These are phyloP conservation scores for Sarcophaga subvicina DNA, from an alignment of 2,888 invertebrate genomes.

Conservation along the genomic window DNA sequence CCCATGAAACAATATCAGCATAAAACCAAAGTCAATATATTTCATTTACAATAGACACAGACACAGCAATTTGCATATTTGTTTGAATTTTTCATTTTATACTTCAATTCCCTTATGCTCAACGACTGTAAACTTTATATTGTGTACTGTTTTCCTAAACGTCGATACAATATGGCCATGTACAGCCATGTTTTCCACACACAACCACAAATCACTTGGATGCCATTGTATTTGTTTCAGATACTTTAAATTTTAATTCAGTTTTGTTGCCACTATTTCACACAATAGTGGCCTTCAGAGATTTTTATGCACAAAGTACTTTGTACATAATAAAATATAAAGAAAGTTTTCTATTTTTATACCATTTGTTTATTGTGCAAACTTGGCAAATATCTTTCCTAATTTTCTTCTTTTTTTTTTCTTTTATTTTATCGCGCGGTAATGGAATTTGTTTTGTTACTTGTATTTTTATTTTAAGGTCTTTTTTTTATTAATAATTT, in stretches of 20 bases:
- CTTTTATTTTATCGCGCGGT: not conserved
- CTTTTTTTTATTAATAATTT: not conserved
- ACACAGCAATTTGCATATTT: constrained; percentile 45
- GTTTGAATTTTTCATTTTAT: constrained; percentile 27
- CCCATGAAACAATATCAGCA: not conserved
- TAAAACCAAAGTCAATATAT: constrained; percentile 20
- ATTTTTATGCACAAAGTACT: not conserved
- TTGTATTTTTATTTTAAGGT: not conserved
- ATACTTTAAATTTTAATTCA: not conserved
- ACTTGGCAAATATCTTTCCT: not conserved
- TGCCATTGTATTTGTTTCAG: constrained; percentile 18
- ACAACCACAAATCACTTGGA: constrained; percentile 49
- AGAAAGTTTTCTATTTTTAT: not conserved
- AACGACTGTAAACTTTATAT: constrained; percentile 5
- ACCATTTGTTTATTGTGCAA: not conserved
- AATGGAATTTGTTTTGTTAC: not conserved
- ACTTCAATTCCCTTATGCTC: constrained; percentile 18
- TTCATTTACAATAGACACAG: constrained; percentile 26
- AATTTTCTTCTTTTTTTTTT: not conserved
- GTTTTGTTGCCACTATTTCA: constrained; percentile 5
- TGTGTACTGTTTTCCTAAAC: constrained; percentile 19
- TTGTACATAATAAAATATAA: not conserved
- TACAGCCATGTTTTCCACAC: not conserved
- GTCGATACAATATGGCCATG: constrained; percentile 25
- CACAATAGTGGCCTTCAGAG: constrained; percentile 10